phyloP scores from a whole-genome alignment of 2,888 invertebrate genomes.

The Acanthoscelides obtectus region DNA sequence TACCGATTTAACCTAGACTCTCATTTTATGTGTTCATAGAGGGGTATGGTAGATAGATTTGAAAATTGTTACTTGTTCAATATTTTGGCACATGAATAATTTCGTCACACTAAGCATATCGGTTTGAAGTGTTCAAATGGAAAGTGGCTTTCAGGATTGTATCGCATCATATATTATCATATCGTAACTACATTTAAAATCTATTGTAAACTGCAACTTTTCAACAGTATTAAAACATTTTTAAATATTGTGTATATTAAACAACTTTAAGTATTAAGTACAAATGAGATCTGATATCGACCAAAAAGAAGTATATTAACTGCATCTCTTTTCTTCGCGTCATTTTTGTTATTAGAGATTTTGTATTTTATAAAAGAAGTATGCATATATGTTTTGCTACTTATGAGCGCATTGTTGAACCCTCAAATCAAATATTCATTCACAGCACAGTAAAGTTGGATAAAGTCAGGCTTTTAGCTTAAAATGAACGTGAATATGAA shows the following conservation, averaged over 20 bases:
- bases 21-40: too few species aligned
- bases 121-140: slow-evolving; percentile 33
- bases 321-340: slow-evolving; percentile 9
- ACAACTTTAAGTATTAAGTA: slow-evolving; percentile 27
- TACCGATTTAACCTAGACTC: too few species aligned
- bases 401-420: background rate
- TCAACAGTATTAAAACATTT: slow-evolving; percentile 30
- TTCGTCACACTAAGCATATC: background rate
- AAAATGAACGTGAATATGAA: too few species aligned
- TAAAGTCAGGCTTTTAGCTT: too few species aligned
- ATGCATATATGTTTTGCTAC: background rate
- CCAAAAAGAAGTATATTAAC: slow-evolving; percentile 21
- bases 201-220: slow-evolving; percentile 30
- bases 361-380: background rate
- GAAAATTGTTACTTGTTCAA: background rate
- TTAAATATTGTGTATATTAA: slow-evolving; percentile 26
- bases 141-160: slow-evolving; percentile 30
- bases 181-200: background rate
- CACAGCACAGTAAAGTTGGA: background rate
- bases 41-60: too few species aligned
- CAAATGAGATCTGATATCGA: slow-evolving; percentile 23
- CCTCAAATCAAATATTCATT: background rate
- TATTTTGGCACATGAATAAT: background rate
- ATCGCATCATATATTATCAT: slow-evolving; percentile 13
- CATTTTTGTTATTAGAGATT: background rate